Conservation (phyloP, 2,797 vertebrate genomes). For the Distichodus sexfasciatus region DNA sequence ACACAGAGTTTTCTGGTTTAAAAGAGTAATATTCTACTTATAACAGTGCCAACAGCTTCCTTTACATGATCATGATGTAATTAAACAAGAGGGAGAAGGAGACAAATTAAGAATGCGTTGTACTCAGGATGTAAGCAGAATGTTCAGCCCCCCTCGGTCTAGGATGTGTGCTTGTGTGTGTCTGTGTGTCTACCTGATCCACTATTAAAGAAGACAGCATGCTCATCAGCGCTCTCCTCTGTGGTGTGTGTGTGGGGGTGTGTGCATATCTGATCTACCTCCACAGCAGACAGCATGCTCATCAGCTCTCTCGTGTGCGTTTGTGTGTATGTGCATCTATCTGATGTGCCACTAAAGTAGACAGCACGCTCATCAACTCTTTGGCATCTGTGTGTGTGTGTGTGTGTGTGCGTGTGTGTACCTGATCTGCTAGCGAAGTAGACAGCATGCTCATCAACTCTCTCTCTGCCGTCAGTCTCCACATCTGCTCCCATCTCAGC, state of each 20-base stretch:
- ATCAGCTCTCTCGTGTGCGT: conserved; percentile 90
- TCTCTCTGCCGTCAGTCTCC: conserved; percentile 92
- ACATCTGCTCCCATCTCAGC: conserved; percentile 99
- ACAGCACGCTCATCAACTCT: too few species aligned
- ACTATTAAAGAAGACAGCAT: too few species aligned
- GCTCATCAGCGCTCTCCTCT: too few species aligned
- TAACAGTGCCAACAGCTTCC: not conserved
- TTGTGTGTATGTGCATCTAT: not conserved
- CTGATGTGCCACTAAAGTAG: not conserved
- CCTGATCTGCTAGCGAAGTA: conserved; percentile 95
- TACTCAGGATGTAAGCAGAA: not conserved
- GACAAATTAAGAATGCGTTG: not conserved
- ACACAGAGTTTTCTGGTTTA: not conserved
- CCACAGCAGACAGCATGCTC: conserved; percentile 95
- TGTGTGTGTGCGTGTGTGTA: conserved; percentile 46
- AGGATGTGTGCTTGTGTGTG: too few species aligned
- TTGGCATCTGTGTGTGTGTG: not conserved
- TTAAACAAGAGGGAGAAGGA: not conserved
- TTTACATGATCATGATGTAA: not conserved
- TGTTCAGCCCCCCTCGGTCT: not conserved
- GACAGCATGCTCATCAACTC: conserved; percentile 98
- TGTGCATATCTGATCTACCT: conserved; percentile 89
- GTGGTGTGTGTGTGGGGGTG: not conserved
- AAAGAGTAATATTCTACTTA: not conserved
- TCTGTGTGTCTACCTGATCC: not conserved